A percentile compares a stretch with the other conserved stretches of the same genome.
phyloP scores from a whole-genome alignment of 2,113 vertebrate genomes.

The Esox niger region DNA sequence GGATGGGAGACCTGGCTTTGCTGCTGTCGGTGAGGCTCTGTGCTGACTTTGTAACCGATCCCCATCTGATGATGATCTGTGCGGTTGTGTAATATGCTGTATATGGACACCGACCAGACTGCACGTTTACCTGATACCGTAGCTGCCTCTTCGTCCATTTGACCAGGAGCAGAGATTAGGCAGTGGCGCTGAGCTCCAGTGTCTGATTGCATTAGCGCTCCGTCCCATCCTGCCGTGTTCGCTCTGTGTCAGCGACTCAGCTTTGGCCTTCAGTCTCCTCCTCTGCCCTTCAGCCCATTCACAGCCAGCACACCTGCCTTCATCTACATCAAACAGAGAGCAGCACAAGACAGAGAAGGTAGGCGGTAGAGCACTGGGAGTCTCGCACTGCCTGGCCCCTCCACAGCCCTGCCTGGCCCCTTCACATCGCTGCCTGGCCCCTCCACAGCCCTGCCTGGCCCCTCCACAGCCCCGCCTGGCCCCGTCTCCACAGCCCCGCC shows the following conservation, averaged over 20 bases:
- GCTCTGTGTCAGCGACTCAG: neutral
- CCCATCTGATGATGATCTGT: no score
- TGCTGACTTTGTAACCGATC: no score
- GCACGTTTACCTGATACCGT: no score
- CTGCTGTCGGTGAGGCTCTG: no score
- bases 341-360: neutral
- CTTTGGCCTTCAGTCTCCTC: slow-evolving; percentile 1
- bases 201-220: slow-evolving; percentile 31
- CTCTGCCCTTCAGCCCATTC: neutral
- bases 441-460: no score
- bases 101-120: no score
- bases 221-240: slow-evolving; percentile 3
- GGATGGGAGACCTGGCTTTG: no score
- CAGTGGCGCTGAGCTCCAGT: slow-evolving; percentile 21
- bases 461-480: no score
- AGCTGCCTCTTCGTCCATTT: no score
- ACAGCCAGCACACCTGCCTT: slow-evolving; percentile 1
- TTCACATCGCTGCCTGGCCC: no score
- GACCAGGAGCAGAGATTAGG: neutral
- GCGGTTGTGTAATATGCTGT: no score
- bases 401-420: neutral
- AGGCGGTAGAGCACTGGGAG: neutral
- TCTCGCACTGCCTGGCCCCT: neutral
- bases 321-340: slow-evolving; percentile 3
- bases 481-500: no score